Evolutionary conservation across 2,888 invertebrate species (phyloP).

Genomic region (Synergus japonicus): DNA sequence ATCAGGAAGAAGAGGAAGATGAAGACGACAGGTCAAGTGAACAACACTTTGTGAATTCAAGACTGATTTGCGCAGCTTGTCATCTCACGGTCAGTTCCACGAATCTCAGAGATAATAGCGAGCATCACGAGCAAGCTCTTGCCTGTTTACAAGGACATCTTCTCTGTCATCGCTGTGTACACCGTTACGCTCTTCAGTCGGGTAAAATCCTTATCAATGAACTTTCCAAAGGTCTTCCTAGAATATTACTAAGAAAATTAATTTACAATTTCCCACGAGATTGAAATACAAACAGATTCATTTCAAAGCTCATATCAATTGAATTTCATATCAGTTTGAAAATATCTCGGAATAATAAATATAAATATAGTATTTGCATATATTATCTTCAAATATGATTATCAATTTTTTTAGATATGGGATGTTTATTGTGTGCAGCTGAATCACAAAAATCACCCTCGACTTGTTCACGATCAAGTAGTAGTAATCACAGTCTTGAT

Average conservation of each 20-base stretch:
- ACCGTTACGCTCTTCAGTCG: constrained; percentile 63
- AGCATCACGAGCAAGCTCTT: constrained; percentile 58
- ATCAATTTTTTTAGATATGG: constrained; percentile 56
- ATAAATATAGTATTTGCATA: not conserved
- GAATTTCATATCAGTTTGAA: too few relatives aligned
- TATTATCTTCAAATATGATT: constrained; percentile 29
- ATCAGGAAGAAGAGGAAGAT: constrained; percentile 54
- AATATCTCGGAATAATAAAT: too few relatives aligned
- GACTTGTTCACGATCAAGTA: constrained; percentile 58
- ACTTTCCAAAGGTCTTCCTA: not conserved
- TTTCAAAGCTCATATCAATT: too few relatives aligned
- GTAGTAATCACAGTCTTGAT: constrained; percentile 45
- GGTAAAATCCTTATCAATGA: constrained; percentile 56
- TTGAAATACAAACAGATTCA: too few relatives aligned
- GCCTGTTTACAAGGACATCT: constrained; percentile 64
- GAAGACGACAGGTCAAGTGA: constrained; percentile 45
- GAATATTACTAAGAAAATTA: not conserved
- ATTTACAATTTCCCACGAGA: too few relatives aligned
- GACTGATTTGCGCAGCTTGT: constrained; percentile 63
- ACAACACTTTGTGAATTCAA: constrained; percentile 37
- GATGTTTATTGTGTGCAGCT: constrained; percentile 59
- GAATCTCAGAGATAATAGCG: constrained; percentile 50
- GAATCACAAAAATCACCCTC: constrained; percentile 59
- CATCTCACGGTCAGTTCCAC: constrained; percentile 60
- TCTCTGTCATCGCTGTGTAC: constrained; percentile 69